Evolutionary conservation across 2,888 invertebrate species (phyloP), one percentile per base, ranked within the genome.

Genomic region (Danaus chrysippus): DNA sequence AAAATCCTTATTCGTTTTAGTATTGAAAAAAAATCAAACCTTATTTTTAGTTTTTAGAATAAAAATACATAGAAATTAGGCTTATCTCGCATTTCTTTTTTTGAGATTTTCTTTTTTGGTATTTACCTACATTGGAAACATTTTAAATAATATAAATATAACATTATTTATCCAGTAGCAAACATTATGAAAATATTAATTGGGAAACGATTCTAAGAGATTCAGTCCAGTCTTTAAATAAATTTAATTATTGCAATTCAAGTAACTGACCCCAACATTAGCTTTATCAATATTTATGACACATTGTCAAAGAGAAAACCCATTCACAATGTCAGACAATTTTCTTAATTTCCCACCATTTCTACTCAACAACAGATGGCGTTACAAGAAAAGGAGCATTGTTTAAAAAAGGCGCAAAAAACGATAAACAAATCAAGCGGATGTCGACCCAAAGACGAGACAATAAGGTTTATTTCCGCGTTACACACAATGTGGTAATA

Each of bases 281-380:
- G 52, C 46, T n/a, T 54, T 43, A 66, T 56, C 56, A 56, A 43
- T 53, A 53, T 42, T 56, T 53, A 54, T 59, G 58, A 54, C 46
- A 59, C 65, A 62, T 53, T 60, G 64, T 68, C 59, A 60, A 69
- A 69, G 76, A 69, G 73, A 73, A 81, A 80, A 75, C 68, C 64
- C 61, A 59, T 61, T 52, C 60, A 68, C 66, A 72, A 64, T 71
- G 68, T 65, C 58, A 61, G 41, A 53, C 63, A 57, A 67, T 79
- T 83, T 80, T 82, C 73, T 63, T 56, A 63, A 65, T 73, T 75
- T 78, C 76, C 76, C 81, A 84, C 75, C 82, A 81, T 87, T 80
- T 83, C 86, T 84, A 83, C 76, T 76, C 76, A 74, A 65, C 81
- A 71, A 75, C 76, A 87, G 87, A 78, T 81, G 86, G 85, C 83